Base-by-base conservation (phyloP, 2,888 invertebrate genomes). In the Miltochrista miniata region DNA sequence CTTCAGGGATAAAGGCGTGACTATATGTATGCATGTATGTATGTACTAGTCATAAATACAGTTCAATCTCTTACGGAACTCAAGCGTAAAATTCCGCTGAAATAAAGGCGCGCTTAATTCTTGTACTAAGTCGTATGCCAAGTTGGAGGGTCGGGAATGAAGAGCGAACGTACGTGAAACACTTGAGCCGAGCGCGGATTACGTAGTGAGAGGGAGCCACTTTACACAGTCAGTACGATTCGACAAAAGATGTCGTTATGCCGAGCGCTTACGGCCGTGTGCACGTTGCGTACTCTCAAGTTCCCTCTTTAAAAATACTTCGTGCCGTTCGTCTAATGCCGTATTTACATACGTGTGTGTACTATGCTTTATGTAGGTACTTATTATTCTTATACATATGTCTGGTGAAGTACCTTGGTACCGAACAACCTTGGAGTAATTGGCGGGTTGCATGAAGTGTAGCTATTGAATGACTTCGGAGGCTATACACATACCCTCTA, bases 171-270 rank as follows among this genome's bases (percentile, higher is more conserved):
- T 76, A 81, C 79, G 83, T 81, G 76, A 77, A 79, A 77, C 78
- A 79, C 81, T 84, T 74, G 70, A 73, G 60, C 63, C 67, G 72
- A 75, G 81, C 78, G 78, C 72, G 81, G 83, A 81, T 84, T 83
- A 81, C 78, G 48, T 45, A 53, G 57, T 64, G 76, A 41, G 54
- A 57, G 64, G 59, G 66, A 70, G 70, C 71, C 71, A 68, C 71
- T 70, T 68, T 58, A 54, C 59, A 64, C 65, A 66, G 58, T 65
- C 31, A 31, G 8, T 8, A 61, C 63, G 53, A 61, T 45, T 70
- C 68, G 73, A 85, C 85, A 85, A 85, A 85, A 85, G 83, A 84
- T 82, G 79, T 81, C 83, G 82, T 83, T 82, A 79, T 74, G 70
- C 59, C 63, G 68, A 69, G 68, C 70, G 63, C 57, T 56, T 50